These are phyloP conservation scores for Cremastinae sp. DNA, from an alignment of 2,888 invertebrate genomes.

Conservation along the genomic window DNA sequence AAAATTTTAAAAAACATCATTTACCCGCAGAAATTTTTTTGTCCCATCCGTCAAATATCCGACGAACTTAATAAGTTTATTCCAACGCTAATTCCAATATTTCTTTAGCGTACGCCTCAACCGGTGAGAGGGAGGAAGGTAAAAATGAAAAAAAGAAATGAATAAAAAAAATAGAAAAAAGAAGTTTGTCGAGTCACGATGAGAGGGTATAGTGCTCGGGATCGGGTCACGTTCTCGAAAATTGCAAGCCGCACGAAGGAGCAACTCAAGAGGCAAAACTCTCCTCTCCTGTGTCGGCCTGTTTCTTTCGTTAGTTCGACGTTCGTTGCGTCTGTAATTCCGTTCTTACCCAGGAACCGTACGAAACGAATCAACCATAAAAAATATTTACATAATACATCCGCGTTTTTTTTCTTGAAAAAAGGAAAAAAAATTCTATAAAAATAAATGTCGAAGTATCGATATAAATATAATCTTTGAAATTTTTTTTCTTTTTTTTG, in stretches of 20 bases:
- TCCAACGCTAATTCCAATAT: too few relatives aligned
- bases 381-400: too few relatives aligned
- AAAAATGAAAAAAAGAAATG: background rate
- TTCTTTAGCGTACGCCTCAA: too few relatives aligned
- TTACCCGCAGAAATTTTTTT: too few relatives aligned
- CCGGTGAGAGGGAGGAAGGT: slow-evolving; percentile 1
- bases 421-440: too few relatives aligned
- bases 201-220: slow-evolving; percentile 28
- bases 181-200: slow-evolving; percentile 29
- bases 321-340: slow-evolving; percentile 63
- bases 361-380: background rate
- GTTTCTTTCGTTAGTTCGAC: slow-evolving; percentile 61
- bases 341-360: slow-evolving; percentile 54
- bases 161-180: slow-evolving; percentile 24
- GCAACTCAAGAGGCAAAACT: slow-evolving; percentile 45
- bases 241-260: slow-evolving; percentile 66
- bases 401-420: too few relatives aligned
- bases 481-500: too few relatives aligned
- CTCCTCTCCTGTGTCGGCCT: slow-evolving; percentile 64
- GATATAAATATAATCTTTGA: too few relatives aligned
- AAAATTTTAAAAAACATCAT: too few relatives aligned
- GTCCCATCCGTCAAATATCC: too few relatives aligned
- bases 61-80: too few relatives aligned
- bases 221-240: slow-evolving; percentile 72
- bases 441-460: too few relatives aligned